Evolutionary conservation across 2,888 invertebrate species (phyloP).

Genomic region (Platerodrilus igneus): DNA sequence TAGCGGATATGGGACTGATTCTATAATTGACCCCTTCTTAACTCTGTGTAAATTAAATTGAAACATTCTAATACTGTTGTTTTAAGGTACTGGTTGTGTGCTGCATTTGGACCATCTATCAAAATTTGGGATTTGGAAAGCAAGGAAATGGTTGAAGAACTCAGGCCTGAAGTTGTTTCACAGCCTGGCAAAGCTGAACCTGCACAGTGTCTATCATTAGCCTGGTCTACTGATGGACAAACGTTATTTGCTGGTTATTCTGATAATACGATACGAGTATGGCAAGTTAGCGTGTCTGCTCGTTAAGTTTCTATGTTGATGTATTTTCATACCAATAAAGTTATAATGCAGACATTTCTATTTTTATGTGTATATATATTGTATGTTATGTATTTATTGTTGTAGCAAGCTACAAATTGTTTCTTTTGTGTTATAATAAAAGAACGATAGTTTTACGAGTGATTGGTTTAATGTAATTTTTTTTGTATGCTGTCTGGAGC

Average conservation of each 20-base stretch:
- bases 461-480: no score
- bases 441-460: no score
- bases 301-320: slow-evolving; percentile 54
- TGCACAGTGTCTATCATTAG: slow-evolving; percentile 93
- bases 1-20: slow-evolving; percentile 50
- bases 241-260: slow-evolving; percentile 98
- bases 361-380: no score
- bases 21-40: slow-evolving; percentile 1
- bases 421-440: no score
- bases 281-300: slow-evolving; percentile 91
- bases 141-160: slow-evolving; percentile 98
- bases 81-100: slow-evolving; percentile 90
- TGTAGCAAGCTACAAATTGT: no score
- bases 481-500: no score
- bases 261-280: slow-evolving; percentile 95
- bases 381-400: no score
- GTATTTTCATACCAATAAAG: slow-evolving; percentile 15
- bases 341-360: no score
- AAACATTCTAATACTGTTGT: slow-evolving; percentile 2
- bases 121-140: slow-evolving; percentile 99
- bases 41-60: slow-evolving; percentile 3
- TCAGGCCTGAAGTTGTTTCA: slow-evolving; percentile 90
- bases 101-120: slow-evolving; percentile 95
- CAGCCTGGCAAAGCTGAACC: slow-evolving; percentile 79
- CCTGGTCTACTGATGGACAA: slow-evolving; percentile 99